These are phyloP conservation scores for Tenthredo livida DNA, from an alignment of 2,888 invertebrate species.

Conservation along the genomic window DNA sequence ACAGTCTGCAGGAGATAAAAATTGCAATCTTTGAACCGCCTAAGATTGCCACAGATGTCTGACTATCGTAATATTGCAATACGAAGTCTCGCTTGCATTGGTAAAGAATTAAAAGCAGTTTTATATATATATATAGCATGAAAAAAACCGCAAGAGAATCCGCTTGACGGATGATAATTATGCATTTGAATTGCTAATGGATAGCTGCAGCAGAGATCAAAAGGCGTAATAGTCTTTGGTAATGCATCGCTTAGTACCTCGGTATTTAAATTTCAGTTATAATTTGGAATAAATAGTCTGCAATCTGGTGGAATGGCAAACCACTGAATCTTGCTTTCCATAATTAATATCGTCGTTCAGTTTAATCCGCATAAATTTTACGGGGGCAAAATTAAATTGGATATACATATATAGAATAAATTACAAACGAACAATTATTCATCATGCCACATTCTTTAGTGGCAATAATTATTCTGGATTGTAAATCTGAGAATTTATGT, in stretches of 20 bases:
- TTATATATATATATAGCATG: neutral
- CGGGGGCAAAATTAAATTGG: neutral
- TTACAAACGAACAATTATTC: neutral
- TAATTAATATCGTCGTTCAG: neutral
- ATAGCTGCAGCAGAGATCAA: neutral
- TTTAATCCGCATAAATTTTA: neutral
- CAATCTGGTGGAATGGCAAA: neutral
- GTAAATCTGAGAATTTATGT: neutral
- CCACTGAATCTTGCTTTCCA: neutral
- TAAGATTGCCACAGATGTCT: neutral
- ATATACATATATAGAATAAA: neutral
- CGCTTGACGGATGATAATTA: neutral
- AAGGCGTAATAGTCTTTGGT: neutral
- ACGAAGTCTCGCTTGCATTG: neutral
- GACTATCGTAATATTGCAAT: neutral
- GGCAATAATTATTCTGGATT: neutral
- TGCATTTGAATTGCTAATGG: slow-evolving; percentile 22
- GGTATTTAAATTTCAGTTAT: neutral
- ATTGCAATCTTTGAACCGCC: too few relatives aligned
- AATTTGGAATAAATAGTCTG: neutral
- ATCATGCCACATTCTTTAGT: neutral
- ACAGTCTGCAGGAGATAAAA: too few relatives aligned
- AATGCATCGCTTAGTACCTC: slow-evolving; percentile 3
- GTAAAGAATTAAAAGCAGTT: neutral
- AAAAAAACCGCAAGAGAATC: neutral